phyloP scores from a whole-genome alignment of 1,140 invertebrate genomes.

The Drosophila truncata region DNA sequence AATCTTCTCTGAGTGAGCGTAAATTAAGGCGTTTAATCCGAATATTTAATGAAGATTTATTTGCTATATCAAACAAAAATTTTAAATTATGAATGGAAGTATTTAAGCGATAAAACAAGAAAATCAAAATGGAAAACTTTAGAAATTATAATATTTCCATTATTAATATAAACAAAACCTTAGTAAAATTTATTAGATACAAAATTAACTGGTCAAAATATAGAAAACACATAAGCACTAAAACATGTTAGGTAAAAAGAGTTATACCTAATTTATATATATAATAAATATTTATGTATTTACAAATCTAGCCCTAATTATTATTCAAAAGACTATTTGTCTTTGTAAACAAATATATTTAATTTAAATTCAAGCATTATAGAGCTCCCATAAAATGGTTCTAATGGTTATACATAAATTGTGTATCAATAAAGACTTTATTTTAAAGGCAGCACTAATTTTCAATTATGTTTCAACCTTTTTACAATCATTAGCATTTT shows the following conservation, averaged over 20 bases:
- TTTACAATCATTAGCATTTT: background rate
- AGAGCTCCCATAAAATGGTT: no score
- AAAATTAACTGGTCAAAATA: no score
- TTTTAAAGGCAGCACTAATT: background rate
- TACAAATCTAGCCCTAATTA: no score
- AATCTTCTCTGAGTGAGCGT: background rate
- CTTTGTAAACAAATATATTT: background rate
- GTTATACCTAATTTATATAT: no score
- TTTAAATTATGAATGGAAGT: background rate
- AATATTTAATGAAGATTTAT: conserved; percentile 14
- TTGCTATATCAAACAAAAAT: background rate
- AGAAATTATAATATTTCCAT: no score
- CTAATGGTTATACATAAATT: background rate
- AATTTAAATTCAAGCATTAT: background rate
- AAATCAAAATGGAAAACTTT: background rate
- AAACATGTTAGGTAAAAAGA: no score
- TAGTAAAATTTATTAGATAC: background rate
- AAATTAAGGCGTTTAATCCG: conserved; percentile 7
- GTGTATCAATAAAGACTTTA: background rate
- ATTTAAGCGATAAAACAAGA: no score
- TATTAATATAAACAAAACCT: background rate
- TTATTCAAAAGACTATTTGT: no score
- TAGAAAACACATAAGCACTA: no score
- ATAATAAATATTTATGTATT: no score
- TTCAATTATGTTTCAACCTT: background rate